These are phyloP conservation scores for Apus apus DNA, from an alignment of 2,113 vertebrate species.

Conservation along the genomic window DNA sequence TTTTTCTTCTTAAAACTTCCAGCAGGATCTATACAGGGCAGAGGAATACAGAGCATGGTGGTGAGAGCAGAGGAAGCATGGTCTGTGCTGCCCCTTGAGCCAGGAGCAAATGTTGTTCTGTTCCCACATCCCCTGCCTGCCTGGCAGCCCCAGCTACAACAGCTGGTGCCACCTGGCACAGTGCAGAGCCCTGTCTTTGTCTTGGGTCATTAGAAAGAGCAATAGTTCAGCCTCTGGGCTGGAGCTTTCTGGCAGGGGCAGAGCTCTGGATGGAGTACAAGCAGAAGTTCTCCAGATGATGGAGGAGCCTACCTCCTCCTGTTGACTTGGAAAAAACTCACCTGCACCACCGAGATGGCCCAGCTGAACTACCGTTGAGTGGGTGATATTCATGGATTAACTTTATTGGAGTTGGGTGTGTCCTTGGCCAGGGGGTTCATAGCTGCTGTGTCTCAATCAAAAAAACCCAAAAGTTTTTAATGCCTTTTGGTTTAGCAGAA, in stretches of 20 bases:
- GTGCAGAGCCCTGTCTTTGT: neutral
- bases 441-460: neutral
- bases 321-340: neutral
- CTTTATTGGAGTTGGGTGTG: neutral
- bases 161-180: rapidly evolving
- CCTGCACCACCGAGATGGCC: neutral
- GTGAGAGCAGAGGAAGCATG: neutral
- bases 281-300: neutral
- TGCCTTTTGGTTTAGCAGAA: neutral
- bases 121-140: neutral
- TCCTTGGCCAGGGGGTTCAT: neutral
- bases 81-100: neutral
- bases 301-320: neutral
- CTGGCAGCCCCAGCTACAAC: neutral
- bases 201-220: neutral
- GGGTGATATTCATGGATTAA: neutral
- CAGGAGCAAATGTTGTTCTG: rapidly evolving
- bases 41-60: rapidly evolving
- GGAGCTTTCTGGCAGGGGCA: neutral
- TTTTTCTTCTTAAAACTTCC: neutral
- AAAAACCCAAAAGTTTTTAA: neutral
- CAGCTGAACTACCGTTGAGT: neutral
- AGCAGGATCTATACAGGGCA: rapidly evolving
- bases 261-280: neutral
- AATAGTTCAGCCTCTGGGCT: neutral